Evolutionary conservation across 35 echinoderm and acorn worm species (phyloP).

Genomic region (Lytechinus variegatus): DNA sequence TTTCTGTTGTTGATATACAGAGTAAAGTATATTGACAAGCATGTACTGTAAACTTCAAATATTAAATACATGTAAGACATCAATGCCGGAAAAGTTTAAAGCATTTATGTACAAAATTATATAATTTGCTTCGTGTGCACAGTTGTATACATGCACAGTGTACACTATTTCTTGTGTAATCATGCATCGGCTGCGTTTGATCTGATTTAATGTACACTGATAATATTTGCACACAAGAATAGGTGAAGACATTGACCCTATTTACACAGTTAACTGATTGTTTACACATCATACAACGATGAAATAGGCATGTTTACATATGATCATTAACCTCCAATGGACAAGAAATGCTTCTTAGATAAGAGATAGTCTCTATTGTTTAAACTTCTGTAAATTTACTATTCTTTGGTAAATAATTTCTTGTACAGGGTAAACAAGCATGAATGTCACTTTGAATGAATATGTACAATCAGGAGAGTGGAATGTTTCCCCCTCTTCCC

Average conservation of each 20-base stretch:
- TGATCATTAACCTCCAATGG: background rate
- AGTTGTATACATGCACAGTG: background rate
- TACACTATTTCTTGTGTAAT: background rate
- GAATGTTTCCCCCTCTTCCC: too few species aligned
- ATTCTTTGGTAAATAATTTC: too few species aligned
- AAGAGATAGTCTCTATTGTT: background rate
- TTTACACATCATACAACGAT: background rate
- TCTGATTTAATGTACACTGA: background rate
- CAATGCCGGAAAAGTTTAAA: too few species aligned
- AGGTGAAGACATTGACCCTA: background rate
- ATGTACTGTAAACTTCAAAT: too few species aligned
- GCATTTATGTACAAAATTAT: too few species aligned
- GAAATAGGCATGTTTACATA: background rate
- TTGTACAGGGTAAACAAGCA: too few species aligned
- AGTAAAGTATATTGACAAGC: too few species aligned
- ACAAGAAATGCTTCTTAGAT: background rate
- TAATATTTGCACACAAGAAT: background rate
- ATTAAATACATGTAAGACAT: too few species aligned
- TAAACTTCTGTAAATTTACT: too few species aligned
- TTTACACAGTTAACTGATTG: background rate
- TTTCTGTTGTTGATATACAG: too few species aligned
- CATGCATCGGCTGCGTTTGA: background rate
- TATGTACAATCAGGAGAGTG: too few species aligned
- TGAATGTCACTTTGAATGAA: too few species aligned
- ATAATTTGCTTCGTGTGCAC: background rate